phyloP scores from a whole-genome alignment of 2,113 vertebrate genomes.

The Promerops cafer region DNA sequence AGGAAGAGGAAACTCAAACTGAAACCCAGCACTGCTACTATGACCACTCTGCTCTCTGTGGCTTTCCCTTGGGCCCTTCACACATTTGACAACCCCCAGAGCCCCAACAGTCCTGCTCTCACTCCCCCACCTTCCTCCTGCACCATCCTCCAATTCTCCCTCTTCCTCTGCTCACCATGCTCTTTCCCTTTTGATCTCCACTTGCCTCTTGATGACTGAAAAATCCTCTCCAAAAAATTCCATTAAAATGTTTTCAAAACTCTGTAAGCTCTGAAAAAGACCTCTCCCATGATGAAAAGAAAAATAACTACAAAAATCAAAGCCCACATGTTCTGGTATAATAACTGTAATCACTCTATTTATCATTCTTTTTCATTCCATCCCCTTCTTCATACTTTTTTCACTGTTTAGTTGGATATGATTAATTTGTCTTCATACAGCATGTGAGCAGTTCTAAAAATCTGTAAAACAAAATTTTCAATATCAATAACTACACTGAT shows the following conservation, averaged over 20 bases:
- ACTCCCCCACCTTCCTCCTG: not conserved
- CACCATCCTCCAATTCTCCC: not conserved
- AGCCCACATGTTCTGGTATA: not conserved
- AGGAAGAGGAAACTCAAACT: not conserved
- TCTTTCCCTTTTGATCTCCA: not conserved
- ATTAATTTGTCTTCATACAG: not conserved
- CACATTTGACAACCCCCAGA: rapidly evolving
- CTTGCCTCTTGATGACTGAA: not conserved
- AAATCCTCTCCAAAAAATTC: not conserved
- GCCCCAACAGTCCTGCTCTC: rapidly evolving
- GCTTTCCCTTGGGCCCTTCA: not conserved
- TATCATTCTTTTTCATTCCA: not conserved
- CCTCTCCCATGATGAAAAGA: not conserved
- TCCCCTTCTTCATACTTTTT: not conserved
- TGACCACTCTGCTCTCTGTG: not conserved
- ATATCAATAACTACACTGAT: not conserved
- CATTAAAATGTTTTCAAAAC: not conserved
- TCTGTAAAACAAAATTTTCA: rapidly evolving
- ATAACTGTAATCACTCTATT: not conserved
- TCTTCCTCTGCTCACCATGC: not conserved
- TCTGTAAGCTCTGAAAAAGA: not conserved
- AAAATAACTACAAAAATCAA: not conserved
- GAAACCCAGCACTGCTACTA: not conserved
- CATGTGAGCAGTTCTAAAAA: not conserved
- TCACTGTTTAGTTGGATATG: not conserved